phyloP scores from a whole-genome alignment of 2,888 invertebrate species.

The Urechis unicinctus region DNA sequence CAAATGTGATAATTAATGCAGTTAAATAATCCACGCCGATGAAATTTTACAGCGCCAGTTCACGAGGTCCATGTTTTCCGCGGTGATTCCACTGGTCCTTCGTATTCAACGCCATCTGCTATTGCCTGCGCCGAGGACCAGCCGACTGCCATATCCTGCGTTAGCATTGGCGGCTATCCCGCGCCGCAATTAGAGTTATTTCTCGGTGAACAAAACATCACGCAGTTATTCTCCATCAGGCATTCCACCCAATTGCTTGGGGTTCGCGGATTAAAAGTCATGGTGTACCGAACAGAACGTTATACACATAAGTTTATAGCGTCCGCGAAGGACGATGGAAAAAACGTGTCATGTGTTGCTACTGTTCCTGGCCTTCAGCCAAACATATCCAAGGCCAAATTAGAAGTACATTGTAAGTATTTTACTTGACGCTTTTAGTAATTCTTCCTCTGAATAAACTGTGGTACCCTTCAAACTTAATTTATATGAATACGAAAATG shows the following conservation, averaged over 20 bases:
- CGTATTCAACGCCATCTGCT: background rate
- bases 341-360: constrained; percentile 12
- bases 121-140: constrained; percentile 11
- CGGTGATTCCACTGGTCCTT: constrained; percentile 1
- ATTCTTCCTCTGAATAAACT: no score
- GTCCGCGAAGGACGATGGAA: constrained; percentile 13
- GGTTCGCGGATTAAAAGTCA: no score
- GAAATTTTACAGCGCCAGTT: constrained; percentile 11
- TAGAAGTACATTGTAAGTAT: constrained; percentile 7
- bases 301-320: constrained; percentile 13
- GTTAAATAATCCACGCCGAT: no score
- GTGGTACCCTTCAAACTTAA: no score
- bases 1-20: no score
- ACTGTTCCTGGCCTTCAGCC: constrained; percentile 14
- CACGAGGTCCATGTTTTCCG: constrained; percentile 7
- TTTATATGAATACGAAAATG: no score
- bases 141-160: constrained; percentile 10
- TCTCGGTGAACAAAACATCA: constrained; percentile 11
- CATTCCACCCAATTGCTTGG: constrained; percentile 2
- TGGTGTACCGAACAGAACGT: constrained; percentile 9
- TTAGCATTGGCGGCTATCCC: constrained; percentile 13
- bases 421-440: no score
- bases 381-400: constrained; percentile 3
- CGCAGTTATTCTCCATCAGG: background rate
- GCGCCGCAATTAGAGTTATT: constrained; percentile 12